Evolutionary conservation across 2,797 vertebrate genomes (phyloP).

Genomic region (Scolopax rusticola): DNA sequence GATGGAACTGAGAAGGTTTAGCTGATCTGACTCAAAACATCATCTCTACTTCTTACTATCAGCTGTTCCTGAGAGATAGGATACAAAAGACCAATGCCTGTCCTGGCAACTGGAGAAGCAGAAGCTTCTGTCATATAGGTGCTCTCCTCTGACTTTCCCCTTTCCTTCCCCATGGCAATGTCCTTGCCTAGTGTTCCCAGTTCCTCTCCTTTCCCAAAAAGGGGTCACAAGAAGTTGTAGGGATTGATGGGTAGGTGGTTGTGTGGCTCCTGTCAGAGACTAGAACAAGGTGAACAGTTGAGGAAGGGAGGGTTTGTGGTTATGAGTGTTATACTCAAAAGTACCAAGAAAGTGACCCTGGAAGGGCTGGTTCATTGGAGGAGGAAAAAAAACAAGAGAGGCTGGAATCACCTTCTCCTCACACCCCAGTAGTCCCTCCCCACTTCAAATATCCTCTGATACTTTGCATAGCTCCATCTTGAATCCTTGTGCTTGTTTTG

Average conservation of each 20-base stretch:
- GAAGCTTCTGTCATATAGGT: background rate
- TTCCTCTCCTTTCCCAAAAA: background rate
- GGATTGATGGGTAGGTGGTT: fast-evolving
- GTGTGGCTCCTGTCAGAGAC: background rate
- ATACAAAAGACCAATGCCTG: background rate
- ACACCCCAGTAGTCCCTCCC: background rate
- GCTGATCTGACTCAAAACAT: fast-evolving
- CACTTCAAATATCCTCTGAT: background rate
- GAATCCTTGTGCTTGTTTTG: background rate
- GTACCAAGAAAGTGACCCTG: background rate
- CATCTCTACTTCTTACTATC: background rate
- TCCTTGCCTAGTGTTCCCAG: background rate
- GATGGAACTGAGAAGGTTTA: background rate
- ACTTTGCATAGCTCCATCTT: background rate
- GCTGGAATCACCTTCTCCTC: background rate
- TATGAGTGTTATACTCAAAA: background rate
- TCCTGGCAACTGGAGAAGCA: background rate
- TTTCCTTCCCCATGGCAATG: background rate
- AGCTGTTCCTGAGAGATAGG: background rate
- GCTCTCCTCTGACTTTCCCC: background rate
- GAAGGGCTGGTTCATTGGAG: background rate
- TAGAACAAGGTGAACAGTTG: background rate
- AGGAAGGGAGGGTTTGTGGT: background rate
- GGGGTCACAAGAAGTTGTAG: background rate
- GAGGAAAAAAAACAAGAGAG: background rate